phyloP scores from a whole-genome alignment of 2,113 vertebrate genomes.

The Nannobrachium achirus region DNA sequence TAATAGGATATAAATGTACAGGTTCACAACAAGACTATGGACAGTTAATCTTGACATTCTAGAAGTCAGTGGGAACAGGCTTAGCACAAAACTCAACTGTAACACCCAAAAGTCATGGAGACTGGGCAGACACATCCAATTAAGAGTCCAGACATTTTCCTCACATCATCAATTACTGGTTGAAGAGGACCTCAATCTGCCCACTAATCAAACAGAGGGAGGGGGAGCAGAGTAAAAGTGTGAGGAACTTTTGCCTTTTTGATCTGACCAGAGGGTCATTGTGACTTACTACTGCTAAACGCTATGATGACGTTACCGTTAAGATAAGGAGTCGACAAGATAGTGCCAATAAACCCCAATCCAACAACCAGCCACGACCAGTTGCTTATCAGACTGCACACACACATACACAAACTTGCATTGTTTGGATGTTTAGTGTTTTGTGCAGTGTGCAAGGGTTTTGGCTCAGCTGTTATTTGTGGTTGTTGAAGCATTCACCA shows the following conservation, averaged over 20 bases:
- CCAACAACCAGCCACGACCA: neutral
- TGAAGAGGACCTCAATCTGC: neutral
- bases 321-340: no score
- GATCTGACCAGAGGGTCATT: constrained; percentile 23
- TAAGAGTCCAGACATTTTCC: neutral
- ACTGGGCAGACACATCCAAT: neutral
- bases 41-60: no score
- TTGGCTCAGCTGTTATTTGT: no score
- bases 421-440: neutral
- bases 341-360: neutral
- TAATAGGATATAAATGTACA: no score
- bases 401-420: neutral
- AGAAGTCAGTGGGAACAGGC: no score
- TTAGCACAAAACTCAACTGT: neutral
- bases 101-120: neutral
- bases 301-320: no score
- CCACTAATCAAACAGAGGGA: no score
- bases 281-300: constrained; percentile 27
- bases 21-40: neutral
- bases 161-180: neutral
- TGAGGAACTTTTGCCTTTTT: constrained; percentile 40
- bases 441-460: no score
- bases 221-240: neutral
- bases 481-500: no score
- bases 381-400: neutral